phyloP scores from a whole-genome alignment of 2,888 invertebrate genomes.

The Spisula solida region DNA sequence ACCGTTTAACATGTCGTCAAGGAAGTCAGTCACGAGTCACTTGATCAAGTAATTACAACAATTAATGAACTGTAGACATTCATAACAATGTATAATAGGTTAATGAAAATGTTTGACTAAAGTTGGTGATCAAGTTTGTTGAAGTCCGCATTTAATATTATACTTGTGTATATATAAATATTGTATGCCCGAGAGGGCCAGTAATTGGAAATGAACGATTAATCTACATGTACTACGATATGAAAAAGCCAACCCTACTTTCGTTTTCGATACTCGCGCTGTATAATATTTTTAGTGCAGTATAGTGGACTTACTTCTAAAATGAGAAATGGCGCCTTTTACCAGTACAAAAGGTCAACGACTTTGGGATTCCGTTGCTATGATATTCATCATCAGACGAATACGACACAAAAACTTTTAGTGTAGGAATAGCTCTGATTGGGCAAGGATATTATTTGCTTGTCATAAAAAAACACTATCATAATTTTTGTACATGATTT shows the following conservation, averaged over 20 bases:
- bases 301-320: neutral
- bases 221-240: no score
- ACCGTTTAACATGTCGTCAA: neutral
- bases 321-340: neutral
- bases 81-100: neutral
- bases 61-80: constrained; percentile 5
- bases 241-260: neutral
- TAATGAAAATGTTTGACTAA: no score
- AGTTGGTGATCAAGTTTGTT: no score
- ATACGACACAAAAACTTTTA: neutral
- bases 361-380: constrained; percentile 17
- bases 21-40: neutral
- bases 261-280: neutral
- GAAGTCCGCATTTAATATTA: no score
- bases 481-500: no score
- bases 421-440: neutral
- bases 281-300: neutral
- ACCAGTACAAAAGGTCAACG: neutral
- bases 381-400: neutral
- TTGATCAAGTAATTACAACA: neutral
- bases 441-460: neutral
- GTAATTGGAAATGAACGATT: no score
- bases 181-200: no score
- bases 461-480: no score
- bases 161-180: no score